Evolutionary conservation across 2,113 vertebrate genomes (phyloP).

Genomic region (Vombatus ursinus): DNA sequence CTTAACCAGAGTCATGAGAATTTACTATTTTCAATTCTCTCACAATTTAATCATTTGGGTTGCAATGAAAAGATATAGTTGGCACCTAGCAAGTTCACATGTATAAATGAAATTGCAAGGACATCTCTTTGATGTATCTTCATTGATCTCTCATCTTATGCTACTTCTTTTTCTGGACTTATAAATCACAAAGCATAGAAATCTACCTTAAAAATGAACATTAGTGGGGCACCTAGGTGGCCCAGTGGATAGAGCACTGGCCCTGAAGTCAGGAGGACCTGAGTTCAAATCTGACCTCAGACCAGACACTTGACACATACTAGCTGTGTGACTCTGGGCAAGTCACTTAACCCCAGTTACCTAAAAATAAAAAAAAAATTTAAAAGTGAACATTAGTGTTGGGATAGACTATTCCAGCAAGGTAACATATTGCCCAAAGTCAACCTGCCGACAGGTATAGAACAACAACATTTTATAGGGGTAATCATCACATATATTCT

Average conservation of each 20-base stretch:
- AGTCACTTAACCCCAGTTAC: too few species aligned
- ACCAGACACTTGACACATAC: too few species aligned
- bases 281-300: too few species aligned
- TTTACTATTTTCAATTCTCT: slow-evolving; percentile 57
- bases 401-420: background rate
- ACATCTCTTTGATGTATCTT: background rate
- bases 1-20: slow-evolving; percentile 45
- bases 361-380: too few species aligned
- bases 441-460: background rate
- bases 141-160: background rate
- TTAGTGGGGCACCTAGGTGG: too few species aligned
- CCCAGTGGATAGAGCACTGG: too few species aligned
- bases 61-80: slow-evolving; percentile 2
- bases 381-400: background rate
- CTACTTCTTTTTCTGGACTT: background rate
- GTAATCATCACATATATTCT: background rate
- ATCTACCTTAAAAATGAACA: slow-evolving; percentile 1
- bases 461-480: background rate
- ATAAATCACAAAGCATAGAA: background rate
- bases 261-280: too few species aligned
- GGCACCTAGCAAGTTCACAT: slow-evolving; percentile 33
- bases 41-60: slow-evolving; percentile 37
- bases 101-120: background rate
- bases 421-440: slow-evolving; percentile 25
- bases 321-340: too few species aligned